Evolutionary conservation across 2,888 invertebrate species (phyloP), one percentile per base, ranked within the genome.

Genomic region (Loripinus fragilis): DNA sequence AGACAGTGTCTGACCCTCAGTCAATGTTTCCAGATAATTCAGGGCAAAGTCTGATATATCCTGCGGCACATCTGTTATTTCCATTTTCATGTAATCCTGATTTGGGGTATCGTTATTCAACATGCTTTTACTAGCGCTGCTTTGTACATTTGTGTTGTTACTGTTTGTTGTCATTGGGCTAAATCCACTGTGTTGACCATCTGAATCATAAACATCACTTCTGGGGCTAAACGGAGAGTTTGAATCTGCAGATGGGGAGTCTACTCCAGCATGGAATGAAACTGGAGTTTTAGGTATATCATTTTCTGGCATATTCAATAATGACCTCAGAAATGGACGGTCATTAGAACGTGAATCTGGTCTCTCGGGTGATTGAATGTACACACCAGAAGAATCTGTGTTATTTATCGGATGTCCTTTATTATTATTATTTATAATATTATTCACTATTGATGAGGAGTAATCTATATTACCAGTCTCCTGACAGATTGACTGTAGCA

Each of bases 41-140:
- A 83, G 60, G 1, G 83, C 83, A 76, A 80, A 76, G 64, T 83
- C 83, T 10, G 76, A 76, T 30, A 83, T 78, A 28, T 83, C 83
- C 30, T 78, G 74, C 20, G 80, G 80, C 65, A 82, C 67, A 41
- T 45, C 69, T 25, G 71, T 50, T 10, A 78, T 52, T 15, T 72
- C 71, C 48, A 72, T 60, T 60, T 60, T 60, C 33, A 12, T 10
- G 20, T 60, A 60, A 17, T 20, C 60, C 5, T 60, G 28, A 12
- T 28, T 33, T 12, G 17, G 8, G 17, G 3, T 20, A 12, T 3
- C 20, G 20, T 33, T 33, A 28, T 60, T 33, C 2, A 8, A 23
- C 10, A 23, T 52, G 33, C 28, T 20, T 20, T 60, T 60, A 30
- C 15, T 33, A 10, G 15, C 33, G 17, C 2, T 33, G 28, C 8